Evolutionary conservation across 2,888 invertebrate genomes (phyloP), one percentile per base, ranked within the genome.

Genomic region (Eumacrocentrus americanus): DNA sequence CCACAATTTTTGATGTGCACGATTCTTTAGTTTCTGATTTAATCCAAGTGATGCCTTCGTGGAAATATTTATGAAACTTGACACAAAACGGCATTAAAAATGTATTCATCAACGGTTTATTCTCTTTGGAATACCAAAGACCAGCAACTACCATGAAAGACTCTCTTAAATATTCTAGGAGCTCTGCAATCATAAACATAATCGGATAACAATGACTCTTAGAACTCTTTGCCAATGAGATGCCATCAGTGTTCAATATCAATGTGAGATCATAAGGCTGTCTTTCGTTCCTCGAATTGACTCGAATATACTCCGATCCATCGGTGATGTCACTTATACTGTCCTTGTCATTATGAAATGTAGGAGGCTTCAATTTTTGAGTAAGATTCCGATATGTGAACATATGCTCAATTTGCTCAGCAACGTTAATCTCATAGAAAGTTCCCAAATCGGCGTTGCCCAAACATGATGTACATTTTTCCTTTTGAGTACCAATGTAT

Each of bases 181-280:
- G 14, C 42, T 66, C 64, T 2, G 61, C 64, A 34, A 64, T 64
- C 16, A 48, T 62, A 50, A 52, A 62, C 60, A 63, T 60, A 2
- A 63, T 11, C 12, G 63, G 64, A 61, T 61, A 66, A 50, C 62
- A 64, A 22, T 66, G 9, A 46, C 61, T 61, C 37, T 58, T 64
- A 9, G 56, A n/a, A 55, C 67, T 65, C 44, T 64, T 65, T 5
- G 61, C 54, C 18, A 64, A 51, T 16, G 58, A 54, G 2, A 63
- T 14, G 22, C 65, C 60, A 37, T 65, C 65, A 9, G 63, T 65
- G 57, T 48, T 61, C 25, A 65, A 40, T 7, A 65, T 51, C 22
- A 65, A 55, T 1, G 61, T 61, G 18, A 65, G 56, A 46, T 65
- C 63, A 23, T 60, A 65, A 42, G 46, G 35, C n/a, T 51, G n/a